Evolutionary conservation across 2,888 invertebrate species (phyloP).

Genomic region (Dilophus febrilis): DNA sequence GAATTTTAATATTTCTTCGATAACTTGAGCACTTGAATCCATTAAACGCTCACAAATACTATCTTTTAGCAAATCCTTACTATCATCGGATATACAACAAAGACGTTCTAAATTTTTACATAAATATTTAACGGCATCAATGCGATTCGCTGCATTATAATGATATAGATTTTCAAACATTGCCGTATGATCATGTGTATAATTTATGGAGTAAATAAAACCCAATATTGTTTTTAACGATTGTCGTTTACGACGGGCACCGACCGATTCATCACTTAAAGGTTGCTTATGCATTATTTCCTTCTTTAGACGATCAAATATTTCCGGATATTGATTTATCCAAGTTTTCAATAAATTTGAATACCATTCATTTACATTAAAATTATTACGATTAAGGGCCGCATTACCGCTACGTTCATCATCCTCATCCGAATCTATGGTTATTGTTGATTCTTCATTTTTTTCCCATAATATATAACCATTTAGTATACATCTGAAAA

Average conservation of each 20-base stretch:
- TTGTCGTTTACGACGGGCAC: conserved; percentile 4
- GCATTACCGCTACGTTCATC: conserved; percentile 20
- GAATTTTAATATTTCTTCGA: conserved; percentile 36
- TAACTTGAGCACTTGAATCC: conserved; percentile 48
- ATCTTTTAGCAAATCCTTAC: conserved; percentile 40
- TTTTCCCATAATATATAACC: conserved; percentile 17
- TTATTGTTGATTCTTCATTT: conserved; percentile 4
- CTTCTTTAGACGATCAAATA: conserved; percentile 51
- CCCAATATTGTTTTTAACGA: conserved; percentile 28
- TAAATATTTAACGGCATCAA: conserved; percentile 47
- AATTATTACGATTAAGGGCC: conserved; percentile 6
- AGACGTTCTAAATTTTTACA: conserved; percentile 34
- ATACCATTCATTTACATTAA: conserved; percentile 33
- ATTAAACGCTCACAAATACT: conserved; percentile 45
- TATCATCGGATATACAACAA: conserved; percentile 31
- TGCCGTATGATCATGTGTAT: conserved; percentile 34
- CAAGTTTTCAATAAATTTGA: conserved; percentile 38
- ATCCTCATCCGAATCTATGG: conserved; percentile 23
- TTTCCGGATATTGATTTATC: conserved; percentile 52
- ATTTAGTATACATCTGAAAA: conserved; percentile 34
- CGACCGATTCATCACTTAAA: conserved; percentile 22
- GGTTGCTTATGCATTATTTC: conserved; percentile 34
- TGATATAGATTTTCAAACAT: conserved; percentile 59
- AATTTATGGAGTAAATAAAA: conserved; percentile 37
- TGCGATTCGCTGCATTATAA: conserved; percentile 43